These are phyloP conservation scores for Plodia interpunctella DNA, from an alignment of 1,140 invertebrate genomes.

Conservation along the genomic window DNA sequence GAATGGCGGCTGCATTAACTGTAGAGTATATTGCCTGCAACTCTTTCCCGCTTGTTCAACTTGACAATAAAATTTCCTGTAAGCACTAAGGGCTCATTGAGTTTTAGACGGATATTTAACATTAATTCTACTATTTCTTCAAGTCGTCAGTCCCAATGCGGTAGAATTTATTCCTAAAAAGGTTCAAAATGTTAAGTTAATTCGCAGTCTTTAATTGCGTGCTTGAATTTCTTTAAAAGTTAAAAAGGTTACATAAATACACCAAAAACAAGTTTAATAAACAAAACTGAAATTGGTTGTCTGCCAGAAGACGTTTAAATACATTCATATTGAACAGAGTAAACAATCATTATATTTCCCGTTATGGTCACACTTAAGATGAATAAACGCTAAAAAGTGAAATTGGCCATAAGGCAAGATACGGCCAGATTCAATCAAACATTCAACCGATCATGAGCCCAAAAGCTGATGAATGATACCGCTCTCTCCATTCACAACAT, in stretches of 20 bases:
- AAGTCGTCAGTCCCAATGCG: no score
- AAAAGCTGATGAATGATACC: constrained; percentile 12
- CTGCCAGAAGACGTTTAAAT: background rate
- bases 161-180: constrained; percentile 1
- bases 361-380: background rate
- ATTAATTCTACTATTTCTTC: background rate
- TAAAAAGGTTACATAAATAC: background rate
- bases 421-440: constrained; percentile 1
- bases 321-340: background rate
- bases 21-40: constrained; percentile 7
- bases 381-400: constrained; percentile 29
- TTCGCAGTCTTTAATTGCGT: background rate
- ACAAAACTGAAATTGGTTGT: background rate
- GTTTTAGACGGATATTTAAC: no score
- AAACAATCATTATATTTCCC: background rate
- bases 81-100: no score
- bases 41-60: background rate
- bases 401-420: constrained; percentile 22
- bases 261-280: background rate
- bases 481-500: constrained; percentile 5
- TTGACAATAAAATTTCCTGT: no score
- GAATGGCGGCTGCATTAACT: constrained; percentile 23
- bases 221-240: background rate
- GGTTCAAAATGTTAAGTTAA: no score
- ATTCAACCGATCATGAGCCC: background rate